Conservation (phyloP, 2,797 vertebrate species). For the Catharus ustulatus region DNA sequence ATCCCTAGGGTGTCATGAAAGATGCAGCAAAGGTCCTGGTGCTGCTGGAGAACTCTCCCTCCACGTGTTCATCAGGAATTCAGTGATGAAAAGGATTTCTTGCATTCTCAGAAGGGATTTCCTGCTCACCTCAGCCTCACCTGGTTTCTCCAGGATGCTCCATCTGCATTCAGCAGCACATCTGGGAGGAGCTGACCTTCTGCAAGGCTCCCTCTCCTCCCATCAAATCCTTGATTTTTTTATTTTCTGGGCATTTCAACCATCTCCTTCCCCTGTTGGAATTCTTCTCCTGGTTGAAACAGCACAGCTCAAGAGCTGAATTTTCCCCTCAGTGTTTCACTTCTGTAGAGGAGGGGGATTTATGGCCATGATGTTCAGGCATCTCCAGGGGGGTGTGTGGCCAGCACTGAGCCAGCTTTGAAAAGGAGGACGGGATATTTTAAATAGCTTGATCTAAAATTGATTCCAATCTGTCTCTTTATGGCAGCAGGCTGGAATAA, state of each 20-base stretch:
- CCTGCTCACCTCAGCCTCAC: not conserved
- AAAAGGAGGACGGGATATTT: not conserved
- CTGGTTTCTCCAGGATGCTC: not conserved
- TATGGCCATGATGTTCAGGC: not conserved
- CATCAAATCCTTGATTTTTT: not conserved
- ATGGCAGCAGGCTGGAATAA: conserved; percentile 5
- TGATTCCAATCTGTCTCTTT: not conserved
- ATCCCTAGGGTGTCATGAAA: not conserved
- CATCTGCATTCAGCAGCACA: not conserved
- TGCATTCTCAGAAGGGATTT: not conserved
- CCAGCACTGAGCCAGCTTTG: not conserved
- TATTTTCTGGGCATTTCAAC: not conserved
- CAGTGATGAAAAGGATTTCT: not conserved
- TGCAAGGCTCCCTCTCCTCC: not conserved
- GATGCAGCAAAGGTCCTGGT: not conserved
- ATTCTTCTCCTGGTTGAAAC: not conserved
- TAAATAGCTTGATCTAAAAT: conserved; percentile 13
- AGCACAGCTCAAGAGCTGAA: not conserved
- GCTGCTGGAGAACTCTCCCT: not conserved
- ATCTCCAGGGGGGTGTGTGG: not conserved
- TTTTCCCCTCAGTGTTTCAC: not conserved
- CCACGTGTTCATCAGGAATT: not conserved
- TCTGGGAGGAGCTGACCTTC: not conserved
- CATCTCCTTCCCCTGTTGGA: not conserved
- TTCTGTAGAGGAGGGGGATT: not conserved